Evolutionary conservation across 2,888 invertebrate genomes (phyloP).

Genomic region (Drosophila birchii): DNA sequence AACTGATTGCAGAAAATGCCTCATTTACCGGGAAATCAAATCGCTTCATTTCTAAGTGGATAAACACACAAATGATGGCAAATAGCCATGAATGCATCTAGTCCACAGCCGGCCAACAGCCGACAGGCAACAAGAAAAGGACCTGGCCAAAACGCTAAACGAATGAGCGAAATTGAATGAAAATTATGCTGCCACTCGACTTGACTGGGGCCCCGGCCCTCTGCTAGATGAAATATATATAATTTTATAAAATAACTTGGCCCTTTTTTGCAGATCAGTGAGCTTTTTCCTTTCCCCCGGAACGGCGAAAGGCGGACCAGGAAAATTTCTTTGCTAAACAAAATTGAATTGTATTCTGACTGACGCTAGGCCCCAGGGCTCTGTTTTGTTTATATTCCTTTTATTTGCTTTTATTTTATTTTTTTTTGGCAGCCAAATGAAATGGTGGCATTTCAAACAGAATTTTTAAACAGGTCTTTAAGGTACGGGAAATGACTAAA

Average conservation of each 20-base stretch:
- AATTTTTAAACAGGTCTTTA: slow-evolving; percentile 31
- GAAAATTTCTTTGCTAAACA: slow-evolving; percentile 55
- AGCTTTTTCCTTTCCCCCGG: slow-evolving; percentile 53
- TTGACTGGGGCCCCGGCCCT: slow-evolving; percentile 11
- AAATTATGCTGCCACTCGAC: slow-evolving; percentile 69
- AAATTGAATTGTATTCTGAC: slow-evolving; percentile 79
- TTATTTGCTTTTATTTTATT: slow-evolving; percentile 18
- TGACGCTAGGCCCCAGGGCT: slow-evolving; percentile 46
- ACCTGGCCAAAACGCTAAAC: slow-evolving; percentile 51
- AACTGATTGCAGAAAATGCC: slow-evolving; percentile 76
- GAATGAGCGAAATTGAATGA: slow-evolving; percentile 78
- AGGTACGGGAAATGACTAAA: neutral
- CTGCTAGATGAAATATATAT: slow-evolving; percentile 54
- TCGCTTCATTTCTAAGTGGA: slow-evolving; percentile 76
- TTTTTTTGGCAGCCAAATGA: slow-evolving; percentile 49
- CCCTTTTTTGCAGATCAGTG: slow-evolving; percentile 79
- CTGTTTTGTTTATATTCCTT: slow-evolving; percentile 38
- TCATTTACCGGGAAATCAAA: slow-evolving; percentile 79
- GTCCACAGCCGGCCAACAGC: neutral
- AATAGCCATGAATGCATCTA: slow-evolving; percentile 50
- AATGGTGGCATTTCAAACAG: slow-evolving; percentile 31
- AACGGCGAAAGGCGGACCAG: slow-evolving; percentile 9
- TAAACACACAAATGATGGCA: slow-evolving; percentile 65
- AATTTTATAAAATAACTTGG: slow-evolving; percentile 76
- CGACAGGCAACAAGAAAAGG: neutral